phyloP scores from a whole-genome alignment of 1,140 invertebrate genomes.

The Ptiloglossa arizonensis region DNA sequence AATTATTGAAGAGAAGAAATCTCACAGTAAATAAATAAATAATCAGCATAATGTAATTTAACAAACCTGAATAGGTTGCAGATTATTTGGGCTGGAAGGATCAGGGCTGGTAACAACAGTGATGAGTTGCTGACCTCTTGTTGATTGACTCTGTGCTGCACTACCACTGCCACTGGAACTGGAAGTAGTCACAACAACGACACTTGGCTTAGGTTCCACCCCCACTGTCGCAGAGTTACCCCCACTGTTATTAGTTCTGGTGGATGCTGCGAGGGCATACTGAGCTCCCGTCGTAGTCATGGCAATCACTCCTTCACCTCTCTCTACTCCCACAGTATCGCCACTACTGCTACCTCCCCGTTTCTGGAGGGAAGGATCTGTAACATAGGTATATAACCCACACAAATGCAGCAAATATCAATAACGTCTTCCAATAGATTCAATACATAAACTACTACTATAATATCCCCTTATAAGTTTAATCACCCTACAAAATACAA shows the following conservation, averaged over 20 bases:
- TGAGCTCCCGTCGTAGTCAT: conserved; percentile 82
- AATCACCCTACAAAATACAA: background rate
- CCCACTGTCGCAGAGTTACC: conserved; percentile 74
- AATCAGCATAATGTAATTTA: conserved; percentile 11
- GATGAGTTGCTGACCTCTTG: conserved; percentile 78
- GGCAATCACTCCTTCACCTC: conserved; percentile 79
- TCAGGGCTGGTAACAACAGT: conserved; percentile 79
- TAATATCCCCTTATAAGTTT: background rate
- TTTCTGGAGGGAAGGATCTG: conserved; percentile 75
- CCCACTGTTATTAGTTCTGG: conserved; percentile 77
- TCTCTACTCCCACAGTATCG: conserved; percentile 73
- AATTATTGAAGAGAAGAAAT: conserved; percentile 13
- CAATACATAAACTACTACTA: background rate
- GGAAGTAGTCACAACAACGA: conserved; percentile 80
- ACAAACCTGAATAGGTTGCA: conserved; percentile 80
- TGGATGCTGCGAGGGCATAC: conserved; percentile 80
- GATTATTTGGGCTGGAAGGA: conserved; percentile 78
- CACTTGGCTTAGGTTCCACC: conserved; percentile 77
- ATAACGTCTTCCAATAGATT: conserved; percentile 64
- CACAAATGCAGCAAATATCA: conserved; percentile 68
- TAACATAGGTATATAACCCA: conserved; percentile 42
- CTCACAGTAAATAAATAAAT: background rate
- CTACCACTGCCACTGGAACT: conserved; percentile 76
- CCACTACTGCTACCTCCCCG: conserved; percentile 71
- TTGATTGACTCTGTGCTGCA: conserved; percentile 75